phyloP scores from a whole-genome alignment of 2,113 vertebrate species.

The Prinia subflava region DNA sequence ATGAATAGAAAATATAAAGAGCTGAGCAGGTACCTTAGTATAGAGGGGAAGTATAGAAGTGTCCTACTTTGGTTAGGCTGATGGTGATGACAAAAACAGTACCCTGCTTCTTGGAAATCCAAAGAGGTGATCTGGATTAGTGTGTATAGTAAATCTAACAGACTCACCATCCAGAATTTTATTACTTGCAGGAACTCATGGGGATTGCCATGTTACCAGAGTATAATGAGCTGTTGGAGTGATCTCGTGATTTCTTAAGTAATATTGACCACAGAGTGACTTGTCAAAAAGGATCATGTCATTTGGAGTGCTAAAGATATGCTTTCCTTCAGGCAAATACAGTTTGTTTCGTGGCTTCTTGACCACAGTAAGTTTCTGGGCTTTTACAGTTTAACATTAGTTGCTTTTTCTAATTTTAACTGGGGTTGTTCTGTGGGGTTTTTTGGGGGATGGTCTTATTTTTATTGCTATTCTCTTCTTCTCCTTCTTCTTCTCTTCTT shows the following conservation, averaged over 20 bases:
- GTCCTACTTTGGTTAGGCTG: not conserved
- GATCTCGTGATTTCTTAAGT: not conserved
- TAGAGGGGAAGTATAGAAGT: not conserved
- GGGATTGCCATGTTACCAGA: fast-evolving
- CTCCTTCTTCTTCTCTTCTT: too few relatives aligned
- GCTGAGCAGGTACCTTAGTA: not conserved
- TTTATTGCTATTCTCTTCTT: not conserved
- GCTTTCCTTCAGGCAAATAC: not conserved
- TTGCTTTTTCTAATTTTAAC: not conserved
- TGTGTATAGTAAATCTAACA: not conserved
- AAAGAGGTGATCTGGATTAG: not conserved
- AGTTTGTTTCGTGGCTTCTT: not conserved
- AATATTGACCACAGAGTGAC: not conserved
- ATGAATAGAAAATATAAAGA: not conserved
- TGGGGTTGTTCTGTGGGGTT: fast-evolving
- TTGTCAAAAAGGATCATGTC: not conserved
- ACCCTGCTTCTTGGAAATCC: not conserved
- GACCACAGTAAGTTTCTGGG: not conserved
- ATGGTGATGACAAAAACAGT: not conserved
- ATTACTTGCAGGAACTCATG: not conserved
- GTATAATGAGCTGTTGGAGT: not conserved
- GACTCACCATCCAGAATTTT: not conserved
- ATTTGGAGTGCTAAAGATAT: not conserved
- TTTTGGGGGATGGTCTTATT: too few relatives aligned
- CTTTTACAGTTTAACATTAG: not conserved